Base-by-base conservation (phyloP, 1,140 invertebrate genomes). In the Pentalonia nigronervosa region DNA sequence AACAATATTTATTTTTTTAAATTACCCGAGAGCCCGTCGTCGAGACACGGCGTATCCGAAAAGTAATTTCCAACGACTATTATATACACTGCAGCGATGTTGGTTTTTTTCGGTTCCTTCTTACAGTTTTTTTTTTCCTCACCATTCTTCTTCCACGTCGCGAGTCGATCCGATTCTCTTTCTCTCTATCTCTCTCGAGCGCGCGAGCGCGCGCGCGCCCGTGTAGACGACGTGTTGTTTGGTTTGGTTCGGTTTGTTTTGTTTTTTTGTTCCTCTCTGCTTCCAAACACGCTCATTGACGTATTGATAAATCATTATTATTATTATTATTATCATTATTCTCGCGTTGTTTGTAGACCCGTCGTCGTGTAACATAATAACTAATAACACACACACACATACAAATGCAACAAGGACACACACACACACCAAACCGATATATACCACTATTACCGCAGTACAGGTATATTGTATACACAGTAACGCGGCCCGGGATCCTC, bases 1-100 rank as follows among this genome's bases (percentile, higher is more conserved):
- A 93, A 93, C 91, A 56, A 93, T 93, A 86, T 93, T 93, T 93
- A 93, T 93, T 93, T 93, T 92, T 93, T 93, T 93, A 93, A 93
- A 93, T 93, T 93, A 93, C 91, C 48, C 91, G 91, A 90, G 53
- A 67, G 89, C 89, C 53, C 34, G 56, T 14, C 60, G 60, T n/a
- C 36, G 53, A 90, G 76, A 93, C 91, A 81, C 91, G 25, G 91
- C 91, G 91, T 93, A 93, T 93, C 91, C 91, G 76, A 93, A 86
- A 93, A 93, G 81, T 93, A 93, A 93, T 93, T 93, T 93, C 81
- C 34, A 93, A 93, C 21, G 56, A 93, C 91, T 56, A 86, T 4
- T 6, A 41, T 41, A 41, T 41, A 41, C 41, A 41, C 41, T 41
- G 41, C 41, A 41, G 41, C 50, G 81, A 56, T 21, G 91, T 60